Percentiles rank a stretch among this genome's conserved stretches.
Evolutionary conservation across 1,140 invertebrate genomes (phyloP).

Genomic region (Zeugodacus cucurbitae): DNA sequence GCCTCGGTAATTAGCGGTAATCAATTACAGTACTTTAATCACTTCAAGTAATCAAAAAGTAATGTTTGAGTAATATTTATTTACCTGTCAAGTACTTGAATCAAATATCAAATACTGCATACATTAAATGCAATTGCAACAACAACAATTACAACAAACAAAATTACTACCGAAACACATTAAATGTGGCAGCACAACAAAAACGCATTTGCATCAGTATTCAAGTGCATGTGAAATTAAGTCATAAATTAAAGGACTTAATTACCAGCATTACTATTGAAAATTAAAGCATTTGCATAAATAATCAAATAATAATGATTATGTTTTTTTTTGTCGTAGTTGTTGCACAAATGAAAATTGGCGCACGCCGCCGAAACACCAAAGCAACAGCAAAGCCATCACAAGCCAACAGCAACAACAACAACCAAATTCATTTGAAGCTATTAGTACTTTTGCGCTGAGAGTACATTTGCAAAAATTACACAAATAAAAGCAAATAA

Average conservation of each 20-base stretch:
- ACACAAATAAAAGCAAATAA: neutral
- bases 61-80: too few species aligned
- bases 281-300: slow-evolving; percentile 38
- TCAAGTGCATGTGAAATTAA: slow-evolving; percentile 1
- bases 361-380: neutral
- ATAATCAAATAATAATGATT: slow-evolving; percentile 15
- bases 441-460: neutral
- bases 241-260: slow-evolving; percentile 34
- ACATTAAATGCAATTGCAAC: too few species aligned
- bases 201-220: slow-evolving; percentile 16
- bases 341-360: neutral
- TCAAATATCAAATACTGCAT: too few species aligned
- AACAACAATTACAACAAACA: neutral
- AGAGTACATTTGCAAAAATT: slow-evolving; percentile 20
- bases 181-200: neutral
- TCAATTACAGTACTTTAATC: too few species aligned
- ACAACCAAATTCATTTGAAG: neutral
- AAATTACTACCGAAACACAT: neutral
- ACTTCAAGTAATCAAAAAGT: too few species aligned
- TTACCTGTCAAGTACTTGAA: too few species aligned
- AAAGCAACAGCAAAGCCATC: neutral
- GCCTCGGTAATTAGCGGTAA: too few species aligned
- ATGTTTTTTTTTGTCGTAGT: neutral
- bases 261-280: slow-evolving; percentile 32
- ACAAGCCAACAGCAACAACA: neutral